Base-by-base conservation (phyloP, 2,888 invertebrate genomes). In the Biston betularia region DNA sequence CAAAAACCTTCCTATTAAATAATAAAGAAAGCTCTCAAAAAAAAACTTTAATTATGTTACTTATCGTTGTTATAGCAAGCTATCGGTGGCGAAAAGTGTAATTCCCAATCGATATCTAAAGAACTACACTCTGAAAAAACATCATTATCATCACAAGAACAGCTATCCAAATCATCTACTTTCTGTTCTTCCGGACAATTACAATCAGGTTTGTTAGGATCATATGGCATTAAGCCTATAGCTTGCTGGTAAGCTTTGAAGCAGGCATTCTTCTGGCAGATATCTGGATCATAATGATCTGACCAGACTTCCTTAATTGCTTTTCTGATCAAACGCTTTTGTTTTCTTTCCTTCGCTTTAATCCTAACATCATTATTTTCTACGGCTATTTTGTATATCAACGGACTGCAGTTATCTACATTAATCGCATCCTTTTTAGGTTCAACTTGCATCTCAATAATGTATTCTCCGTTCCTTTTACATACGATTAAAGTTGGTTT, bases 91-190 rank as follows among this genome's bases (percentile, higher is more conserved):
- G 90, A 85, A 68, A 90, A 93, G 61, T 89, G 88, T 58, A 93
- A 81, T 71, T 92, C 92, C 92, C 92, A 93, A 68, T 93, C 88
- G 0, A 89, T 72, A 63, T 88, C 89, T 45, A 89, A 75, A 0
- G 90, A 91, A 63, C 85, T 85, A 52, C 81, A 83, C n/a, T 83
- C 82, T 2, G 90, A 86, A 50, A 76, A 82, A 1, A 74, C 61
- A 45, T 81, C 79, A 2, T 80, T 76, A n/a, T 83, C 82, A 7
- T 79, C 78, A 71, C 80, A 83, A 0, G 83, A 85, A 69, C 80
- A 87, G 62, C 79, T 82, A 3, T 76, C 74, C 3, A 65, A 34
- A 1, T 59, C 63, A 0, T 78, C 66, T 12, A 66, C 61, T 40
- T 72, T 71, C 38, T 74, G 74, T 2, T 76, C 59, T 10, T 63